Evolutionary conservation across 1,140 invertebrate species (phyloP), one percentile per base, ranked within the genome.

Genomic region (Pantala flavescens): DNA sequence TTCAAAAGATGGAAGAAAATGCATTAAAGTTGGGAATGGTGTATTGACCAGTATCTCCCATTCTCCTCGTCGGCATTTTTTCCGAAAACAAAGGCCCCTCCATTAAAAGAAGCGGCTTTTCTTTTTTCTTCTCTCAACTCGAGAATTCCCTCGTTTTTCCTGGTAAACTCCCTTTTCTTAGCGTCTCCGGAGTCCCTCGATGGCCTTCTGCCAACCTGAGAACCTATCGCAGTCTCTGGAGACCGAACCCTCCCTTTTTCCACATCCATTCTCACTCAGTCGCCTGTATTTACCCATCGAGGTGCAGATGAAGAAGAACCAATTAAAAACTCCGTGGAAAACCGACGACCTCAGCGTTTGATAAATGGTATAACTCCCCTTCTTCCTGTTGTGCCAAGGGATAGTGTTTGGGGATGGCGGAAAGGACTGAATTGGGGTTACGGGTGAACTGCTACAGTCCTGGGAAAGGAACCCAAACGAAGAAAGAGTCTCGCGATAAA

Each of bases 241-340:
- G 49, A 63, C 49, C 49, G 3, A 7, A 7, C 14, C 49, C 49
- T 21, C 49, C n/a, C 49, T 63, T 14, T 21, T 63, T 63, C n/a
- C 49, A 63, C 3, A 16, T 63, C 49, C 49, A 63, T 19, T 63
- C 49, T 36, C 49, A 19, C 49, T 21, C 16, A 16, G 49, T 21
- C 49, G 49, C 49, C 49, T 63, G n/a, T 63, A 63, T 63, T 63
- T 63, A 63, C 49, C 49, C 49, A 63, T 19, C 1, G 49, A 21
- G 49, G 49, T 21, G 49, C 49, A 63, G 49, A 63, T 63, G 49
- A 63, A 21, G 49, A 63, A 63, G 49, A 63, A 63, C 49, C 49
- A 63, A 63, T 63, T 63, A 63, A 63, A 63, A 63, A 63, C 12
- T 63, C 49, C 49, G 49, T 63, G 49, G 49, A 63, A 63, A 63